These are phyloP conservation scores for Ptyas mucosa DNA, from an alignment of 2,113 vertebrate species.

Conservation along the genomic window DNA sequence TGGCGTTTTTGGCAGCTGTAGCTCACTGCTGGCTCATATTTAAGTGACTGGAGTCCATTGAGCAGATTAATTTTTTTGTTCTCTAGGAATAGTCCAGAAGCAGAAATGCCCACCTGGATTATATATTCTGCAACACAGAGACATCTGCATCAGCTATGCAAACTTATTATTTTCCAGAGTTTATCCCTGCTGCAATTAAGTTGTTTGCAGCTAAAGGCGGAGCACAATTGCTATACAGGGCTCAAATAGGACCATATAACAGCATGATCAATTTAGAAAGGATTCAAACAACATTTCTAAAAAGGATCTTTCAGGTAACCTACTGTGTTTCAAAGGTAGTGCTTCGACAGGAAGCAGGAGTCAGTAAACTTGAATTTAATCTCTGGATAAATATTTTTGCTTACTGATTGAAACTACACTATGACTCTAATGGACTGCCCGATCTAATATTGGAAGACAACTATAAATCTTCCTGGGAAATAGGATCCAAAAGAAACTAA, in stretches of 20 bases:
- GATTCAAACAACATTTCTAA: not conserved
- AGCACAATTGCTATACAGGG: not conserved
- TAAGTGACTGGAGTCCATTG: not conserved
- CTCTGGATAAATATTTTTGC: not conserved
- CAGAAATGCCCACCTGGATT: not conserved
- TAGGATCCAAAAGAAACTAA: not conserved
- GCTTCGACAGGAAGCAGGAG: not conserved
- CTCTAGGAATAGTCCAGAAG: not conserved
- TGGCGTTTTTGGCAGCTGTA: no score
- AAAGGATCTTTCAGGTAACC: not conserved
- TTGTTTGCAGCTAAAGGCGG: not conserved
- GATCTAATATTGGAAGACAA: not conserved
- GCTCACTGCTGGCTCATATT: no score
- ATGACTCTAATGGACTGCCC: not conserved
- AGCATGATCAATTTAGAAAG: not conserved
- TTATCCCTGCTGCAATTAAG: not conserved
- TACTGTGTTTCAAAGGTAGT: not conserved
- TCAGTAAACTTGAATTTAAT: not conserved
- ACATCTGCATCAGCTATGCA: not conserved
- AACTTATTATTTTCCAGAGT: not conserved
- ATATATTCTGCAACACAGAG: not conserved
- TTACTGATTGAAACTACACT: not conserved
- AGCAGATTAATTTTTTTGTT: not conserved
- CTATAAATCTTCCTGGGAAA: not conserved
- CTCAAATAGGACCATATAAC: not conserved